phyloP scores from a whole-genome alignment of 2,797 vertebrate genomes.

The Lepilemur ruficaudatus region DNA sequence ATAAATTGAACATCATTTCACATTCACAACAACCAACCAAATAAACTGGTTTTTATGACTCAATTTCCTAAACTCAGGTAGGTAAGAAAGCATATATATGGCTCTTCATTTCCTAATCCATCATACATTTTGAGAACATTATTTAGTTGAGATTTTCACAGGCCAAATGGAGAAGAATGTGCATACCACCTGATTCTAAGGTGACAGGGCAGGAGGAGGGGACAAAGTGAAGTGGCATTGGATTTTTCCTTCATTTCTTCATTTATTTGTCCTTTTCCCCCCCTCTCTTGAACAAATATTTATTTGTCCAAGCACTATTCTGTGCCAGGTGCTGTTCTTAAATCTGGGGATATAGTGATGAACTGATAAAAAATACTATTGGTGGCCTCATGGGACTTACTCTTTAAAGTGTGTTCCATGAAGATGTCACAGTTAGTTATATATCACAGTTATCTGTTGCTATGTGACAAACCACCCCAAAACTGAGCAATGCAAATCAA shows the following conservation, averaged over 20 bases:
- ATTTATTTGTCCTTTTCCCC: rapidly evolving
- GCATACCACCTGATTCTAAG: not conserved
- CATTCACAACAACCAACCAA: conserved; percentile 23
- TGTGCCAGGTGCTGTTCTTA: not conserved
- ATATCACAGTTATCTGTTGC: not conserved
- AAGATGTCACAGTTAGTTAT: rapidly evolving
- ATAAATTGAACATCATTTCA: conserved; percentile 29
- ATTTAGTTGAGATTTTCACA: not conserved
- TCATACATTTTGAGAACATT: not conserved
- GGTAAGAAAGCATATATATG: not conserved
- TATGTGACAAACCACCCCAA: not conserved
- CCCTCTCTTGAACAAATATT: not conserved
- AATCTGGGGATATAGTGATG: not conserved
- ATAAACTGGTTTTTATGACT: conserved; percentile 52
- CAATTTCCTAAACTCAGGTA: conserved; percentile 29
- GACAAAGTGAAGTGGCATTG: rapidly evolving
- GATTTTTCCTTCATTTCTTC: not conserved
- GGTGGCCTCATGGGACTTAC: not conserved
- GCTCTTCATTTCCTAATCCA: not conserved
- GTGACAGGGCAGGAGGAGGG: not conserved
- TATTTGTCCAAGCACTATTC: not conserved
- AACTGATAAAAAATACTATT: not conserved
- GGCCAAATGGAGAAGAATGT: not conserved
- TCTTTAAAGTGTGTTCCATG: too few relatives aligned
- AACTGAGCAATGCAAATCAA: not conserved